phyloP scores from a whole-genome alignment of 2,888 invertebrate genomes.

The Drosophila paranaensis region DNA sequence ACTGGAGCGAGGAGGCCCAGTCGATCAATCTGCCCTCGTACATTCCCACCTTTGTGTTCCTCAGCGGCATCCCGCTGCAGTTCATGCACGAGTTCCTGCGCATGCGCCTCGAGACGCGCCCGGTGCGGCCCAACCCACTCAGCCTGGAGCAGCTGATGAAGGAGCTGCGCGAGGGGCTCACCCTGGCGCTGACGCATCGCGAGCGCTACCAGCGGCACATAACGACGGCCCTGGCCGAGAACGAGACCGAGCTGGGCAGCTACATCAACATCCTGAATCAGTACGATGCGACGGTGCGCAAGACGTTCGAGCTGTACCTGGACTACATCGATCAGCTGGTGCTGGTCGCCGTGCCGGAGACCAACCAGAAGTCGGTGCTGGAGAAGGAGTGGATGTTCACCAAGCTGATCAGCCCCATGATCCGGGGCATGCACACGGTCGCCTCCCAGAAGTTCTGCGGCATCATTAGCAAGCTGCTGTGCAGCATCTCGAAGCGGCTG shows the following conservation, averaged over 20 bases:
- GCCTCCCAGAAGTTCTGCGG: constrained; percentile 92
- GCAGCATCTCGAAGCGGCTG: constrained; percentile 85
- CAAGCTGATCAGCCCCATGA: constrained; percentile 90
- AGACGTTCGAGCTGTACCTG: constrained; percentile 92
- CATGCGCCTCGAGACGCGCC: constrained; percentile 93
- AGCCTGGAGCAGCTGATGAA: constrained; percentile 95
- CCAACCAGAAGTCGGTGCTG: constrained; percentile 89
- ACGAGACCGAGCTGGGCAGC: constrained; percentile 85
- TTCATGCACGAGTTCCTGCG: constrained; percentile 96
- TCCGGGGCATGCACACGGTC: constrained; percentile 90
- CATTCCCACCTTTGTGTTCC: constrained; percentile 92
- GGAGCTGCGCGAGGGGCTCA: constrained; percentile 95
- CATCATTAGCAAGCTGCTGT: constrained; percentile 85
- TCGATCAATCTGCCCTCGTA: constrained; percentile 94
- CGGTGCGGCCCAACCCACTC: constrained; percentile 92
- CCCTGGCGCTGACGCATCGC: constrained; percentile 92
- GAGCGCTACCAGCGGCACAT: constrained; percentile 90
- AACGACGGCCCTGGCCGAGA: constrained; percentile 86
- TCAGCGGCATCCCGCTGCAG: constrained; percentile 94
- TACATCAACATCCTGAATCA: constrained; percentile 88
- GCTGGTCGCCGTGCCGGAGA: constrained; percentile 85
- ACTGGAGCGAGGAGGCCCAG: constrained; percentile 91
- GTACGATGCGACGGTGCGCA: constrained; percentile 91
- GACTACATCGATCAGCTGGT: constrained; percentile 95
- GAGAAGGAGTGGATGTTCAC: constrained; percentile 96